Percentiles rank a stretch among this genome's conserved stretches.
These are phyloP conservation scores for Drosophila vallismaia DNA, from an alignment of 2,888 invertebrate genomes.

Conservation along the genomic window DNA sequence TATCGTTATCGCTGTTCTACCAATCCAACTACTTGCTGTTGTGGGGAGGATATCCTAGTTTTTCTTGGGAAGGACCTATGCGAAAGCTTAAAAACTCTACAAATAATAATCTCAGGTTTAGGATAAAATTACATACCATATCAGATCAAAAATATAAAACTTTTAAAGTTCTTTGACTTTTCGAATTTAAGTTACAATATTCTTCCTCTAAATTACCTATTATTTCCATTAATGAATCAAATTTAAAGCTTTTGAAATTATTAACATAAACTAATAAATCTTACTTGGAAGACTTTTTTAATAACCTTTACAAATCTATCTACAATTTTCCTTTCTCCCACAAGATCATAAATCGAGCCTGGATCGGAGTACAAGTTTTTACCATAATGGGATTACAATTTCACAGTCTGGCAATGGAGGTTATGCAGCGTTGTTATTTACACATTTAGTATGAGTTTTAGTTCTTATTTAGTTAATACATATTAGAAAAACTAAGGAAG, in stretches of 20 bases:
- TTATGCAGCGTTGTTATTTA: slow-evolving; percentile 32
- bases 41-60: slow-evolving; percentile 14
- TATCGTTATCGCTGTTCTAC: slow-evolving; percentile 33
- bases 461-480: slow-evolving; percentile 16
- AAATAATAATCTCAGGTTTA: neutral
- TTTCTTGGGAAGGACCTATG: slow-evolving; percentile 22
- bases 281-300: too few relatives aligned
- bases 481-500: slow-evolving; percentile 13
- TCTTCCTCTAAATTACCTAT: too few relatives aligned
- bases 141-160: slow-evolving; percentile 5
- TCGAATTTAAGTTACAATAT: too few relatives aligned
- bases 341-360: slow-evolving; percentile 2
- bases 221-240: too few relatives aligned
- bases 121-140: neutral
- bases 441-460: slow-evolving; percentile 18
- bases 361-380: slow-evolving; percentile 24
- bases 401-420: slow-evolving; percentile 40
- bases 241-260: neutral
- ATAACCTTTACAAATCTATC: too few relatives aligned
- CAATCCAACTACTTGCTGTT: slow-evolving; percentile 31
- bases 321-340: neutral
- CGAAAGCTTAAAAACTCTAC: slow-evolving; percentile 20
- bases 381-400: slow-evolving; percentile 27
- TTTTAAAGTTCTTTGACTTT: neutral
- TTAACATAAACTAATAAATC: neutral